Evolutionary conservation across 2,797 vertebrate species (phyloP).

Genomic region (Coccyzus lansbergi): DNA sequence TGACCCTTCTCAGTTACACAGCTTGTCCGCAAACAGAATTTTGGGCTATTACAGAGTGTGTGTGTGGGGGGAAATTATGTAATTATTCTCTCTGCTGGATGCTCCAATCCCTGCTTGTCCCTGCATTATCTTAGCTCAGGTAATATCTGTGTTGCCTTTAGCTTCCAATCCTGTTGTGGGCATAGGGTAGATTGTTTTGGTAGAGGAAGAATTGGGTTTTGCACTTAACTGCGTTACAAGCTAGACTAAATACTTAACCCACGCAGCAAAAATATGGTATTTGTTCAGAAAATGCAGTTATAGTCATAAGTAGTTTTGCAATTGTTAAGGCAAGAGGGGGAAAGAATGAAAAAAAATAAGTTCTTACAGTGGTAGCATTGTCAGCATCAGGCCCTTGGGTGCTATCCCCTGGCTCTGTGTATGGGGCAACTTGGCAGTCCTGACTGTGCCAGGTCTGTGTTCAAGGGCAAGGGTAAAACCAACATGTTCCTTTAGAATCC

Average conservation of each 20-base stretch:
- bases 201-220: neutral
- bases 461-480: neutral
- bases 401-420: accelerated
- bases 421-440: neutral
- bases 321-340: neutral
- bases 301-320: neutral
- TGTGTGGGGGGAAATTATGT: accelerated
- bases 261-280: neutral
- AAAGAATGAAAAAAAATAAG: too few species aligned
- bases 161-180: neutral
- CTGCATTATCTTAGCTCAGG: neutral
- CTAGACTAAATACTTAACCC: neutral
- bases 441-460: neutral
- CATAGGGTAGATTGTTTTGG: neutral
- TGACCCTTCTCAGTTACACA: neutral
- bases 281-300: neutral
- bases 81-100: neutral
- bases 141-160: neutral
- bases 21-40: neutral
- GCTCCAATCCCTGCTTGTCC: neutral
- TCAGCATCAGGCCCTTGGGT: neutral
- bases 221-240: neutral
- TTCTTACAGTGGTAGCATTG: neutral
- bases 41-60: neutral
- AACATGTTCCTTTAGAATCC: neutral